Evolutionary conservation across 2,888 invertebrate species (phyloP), one percentile per base, ranked within the genome.

Genomic region (Diadromus collaris): DNA sequence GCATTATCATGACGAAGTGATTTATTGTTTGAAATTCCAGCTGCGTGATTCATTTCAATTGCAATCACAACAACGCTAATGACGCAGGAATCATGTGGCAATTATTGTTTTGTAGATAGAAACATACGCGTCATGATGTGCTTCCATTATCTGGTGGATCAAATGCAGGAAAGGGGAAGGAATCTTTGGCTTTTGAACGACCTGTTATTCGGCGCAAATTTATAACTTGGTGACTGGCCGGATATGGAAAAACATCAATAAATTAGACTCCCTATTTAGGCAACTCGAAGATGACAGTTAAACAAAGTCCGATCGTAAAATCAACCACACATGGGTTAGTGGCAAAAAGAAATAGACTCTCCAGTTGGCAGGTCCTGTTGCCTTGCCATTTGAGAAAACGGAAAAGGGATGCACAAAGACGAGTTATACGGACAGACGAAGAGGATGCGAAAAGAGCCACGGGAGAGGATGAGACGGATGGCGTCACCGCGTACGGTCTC

Each of bases 401-500:
- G 34, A 41, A 38, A 67, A 38, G 16, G 16, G 24, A 54, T 41
- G 51, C 32, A 34, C n/a, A 76, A 34, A 24, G n/a, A 21, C 46
- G 13, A 64, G 58, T 60, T 27, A 51, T 29, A 48, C 27, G 51
- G 13, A 51, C 16, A 46, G 61, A 41, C 13, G 41, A 29, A 27
- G 68, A 67, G 65, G 64, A 77, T 74, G 56, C 51, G 54, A 24
- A 54, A 63, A 60, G 41, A 63, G 58, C 51, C 61, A 19, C 44
- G 16, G 19, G 27, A 41, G 64, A 76, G 77, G 58, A 72, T 63
- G 58, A 72, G 74, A 79, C 48, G 68, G 41, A 81, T 78, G 79
- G 69, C 81, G 80, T 81, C 81, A 81, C 75, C 65, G 72, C 24
- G 63, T 69, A 65, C 69, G 79, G 70, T 75, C 75, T 72, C 81